A percentile compares a stretch with the other conserved stretches of the same genome.
Conservation (phyloP, 1,140 invertebrate genomes). For the Trachymyrmex septentrionalis region DNA sequence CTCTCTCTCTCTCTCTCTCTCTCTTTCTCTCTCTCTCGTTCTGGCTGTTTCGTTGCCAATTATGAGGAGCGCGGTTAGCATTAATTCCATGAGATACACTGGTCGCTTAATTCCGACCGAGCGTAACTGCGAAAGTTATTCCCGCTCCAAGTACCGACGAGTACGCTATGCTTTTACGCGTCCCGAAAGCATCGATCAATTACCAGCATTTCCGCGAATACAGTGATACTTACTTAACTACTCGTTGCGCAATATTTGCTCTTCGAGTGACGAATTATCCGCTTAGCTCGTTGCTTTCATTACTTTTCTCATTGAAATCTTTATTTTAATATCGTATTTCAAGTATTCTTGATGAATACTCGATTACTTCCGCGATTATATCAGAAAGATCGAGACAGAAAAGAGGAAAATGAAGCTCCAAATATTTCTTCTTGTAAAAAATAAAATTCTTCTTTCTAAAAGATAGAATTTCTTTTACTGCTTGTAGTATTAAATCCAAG, state of each 20-base stretch:
- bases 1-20: too few relatives aligned
- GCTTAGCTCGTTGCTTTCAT: not conserved
- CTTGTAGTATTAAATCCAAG: not conserved
- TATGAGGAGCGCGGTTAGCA: conserved; percentile 44
- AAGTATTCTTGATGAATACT: not conserved
- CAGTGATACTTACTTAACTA: not conserved
- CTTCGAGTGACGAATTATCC: not conserved
- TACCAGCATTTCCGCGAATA: not conserved
- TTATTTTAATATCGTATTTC: not conserved
- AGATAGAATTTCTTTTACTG: not conserved
- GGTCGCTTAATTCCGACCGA: conserved; percentile 33
- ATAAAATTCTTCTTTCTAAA: conserved; percentile 3
- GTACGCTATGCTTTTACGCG: not conserved
- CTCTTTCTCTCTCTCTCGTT: too few relatives aligned
- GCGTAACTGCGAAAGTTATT: conserved; percentile 40
- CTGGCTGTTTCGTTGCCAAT: not conserved
- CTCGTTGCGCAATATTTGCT: not conserved
- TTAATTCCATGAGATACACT: conserved; percentile 27
- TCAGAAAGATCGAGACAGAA: not conserved
- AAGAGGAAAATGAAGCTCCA: not conserved
- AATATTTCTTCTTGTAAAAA: not conserved
- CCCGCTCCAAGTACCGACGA: not conserved
- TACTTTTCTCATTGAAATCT: not conserved
- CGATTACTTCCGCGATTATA: not conserved
- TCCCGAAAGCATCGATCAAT: not conserved